Conservation (phyloP, 2,888 invertebrate genomes). For the Drosophila birchii region DNA sequence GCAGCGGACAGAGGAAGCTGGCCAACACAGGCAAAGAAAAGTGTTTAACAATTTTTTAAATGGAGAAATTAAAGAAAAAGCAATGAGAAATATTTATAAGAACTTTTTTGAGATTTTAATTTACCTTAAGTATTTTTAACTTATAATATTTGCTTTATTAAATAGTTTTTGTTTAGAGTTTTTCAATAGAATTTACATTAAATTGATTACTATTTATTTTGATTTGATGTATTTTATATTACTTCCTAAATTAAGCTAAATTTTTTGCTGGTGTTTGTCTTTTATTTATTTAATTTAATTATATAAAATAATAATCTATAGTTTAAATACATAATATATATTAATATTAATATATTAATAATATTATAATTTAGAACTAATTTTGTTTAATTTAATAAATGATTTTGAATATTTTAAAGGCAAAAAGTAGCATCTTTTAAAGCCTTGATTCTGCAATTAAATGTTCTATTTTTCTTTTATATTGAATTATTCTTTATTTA, state of each 20-base stretch:
- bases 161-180: neutral
- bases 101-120: neutral
- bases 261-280: neutral
- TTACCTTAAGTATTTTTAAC: neutral
- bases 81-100: neutral
- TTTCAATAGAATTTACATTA: neutral
- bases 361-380: too few species aligned
- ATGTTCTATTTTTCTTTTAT: too few species aligned
- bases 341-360: too few species aligned
- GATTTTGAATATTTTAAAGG: too few species aligned
- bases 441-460: too few species aligned
- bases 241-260: neutral
- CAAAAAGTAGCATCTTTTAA: too few species aligned
- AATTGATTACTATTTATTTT: neutral
- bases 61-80: neutral
- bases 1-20: neutral
- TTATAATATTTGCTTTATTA: neutral
- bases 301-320: too few species aligned
- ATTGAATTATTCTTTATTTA: too few species aligned
- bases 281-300: neutral
- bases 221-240: neutral
- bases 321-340: too few species aligned
- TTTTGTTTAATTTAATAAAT: too few species aligned
- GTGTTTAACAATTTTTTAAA: neutral
- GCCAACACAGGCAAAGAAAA: neutral